Percentiles rank a stretch among this genome's conserved stretches.
Conservation (phyloP, 2,888 invertebrate genomes). For the Stenodera caucasica region DNA sequence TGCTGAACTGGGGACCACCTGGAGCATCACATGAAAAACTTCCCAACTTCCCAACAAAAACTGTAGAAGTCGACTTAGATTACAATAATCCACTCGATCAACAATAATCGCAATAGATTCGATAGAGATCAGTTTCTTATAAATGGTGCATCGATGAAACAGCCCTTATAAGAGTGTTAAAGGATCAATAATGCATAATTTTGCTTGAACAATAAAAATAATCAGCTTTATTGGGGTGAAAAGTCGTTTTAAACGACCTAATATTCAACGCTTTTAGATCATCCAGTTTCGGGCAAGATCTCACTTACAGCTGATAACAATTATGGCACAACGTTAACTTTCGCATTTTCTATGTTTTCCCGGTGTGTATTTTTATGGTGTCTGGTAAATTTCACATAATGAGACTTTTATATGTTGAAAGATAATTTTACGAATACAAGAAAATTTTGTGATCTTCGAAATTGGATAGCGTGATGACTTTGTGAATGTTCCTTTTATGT, state of each 20-base stretch:
- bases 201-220: no score
- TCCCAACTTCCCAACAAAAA: not conserved
- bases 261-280: no score
- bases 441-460: not conserved
- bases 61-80: no score
- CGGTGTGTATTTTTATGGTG: conserved; percentile 11
- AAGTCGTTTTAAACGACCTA: conserved; percentile 36
- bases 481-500: not conserved
- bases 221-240: no score
- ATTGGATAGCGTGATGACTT: not conserved
- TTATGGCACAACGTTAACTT: conserved; percentile 16
- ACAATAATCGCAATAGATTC: not conserved
- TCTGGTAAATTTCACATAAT: conserved; percentile 9
- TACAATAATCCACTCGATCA: not conserved
- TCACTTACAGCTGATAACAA: conserved; percentile 16
- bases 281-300: conserved; percentile 31
- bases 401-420: not conserved
- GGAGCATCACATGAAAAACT: not conserved
- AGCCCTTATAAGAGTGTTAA: not conserved
- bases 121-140: no score
- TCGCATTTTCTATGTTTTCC: not conserved
- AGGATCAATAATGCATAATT: no score
- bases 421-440: not conserved
- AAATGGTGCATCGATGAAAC: not conserved
- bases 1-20: not conserved